phyloP scores from a whole-genome alignment of 2,888 invertebrate genomes.

The Bruchidius siliquastri region DNA sequence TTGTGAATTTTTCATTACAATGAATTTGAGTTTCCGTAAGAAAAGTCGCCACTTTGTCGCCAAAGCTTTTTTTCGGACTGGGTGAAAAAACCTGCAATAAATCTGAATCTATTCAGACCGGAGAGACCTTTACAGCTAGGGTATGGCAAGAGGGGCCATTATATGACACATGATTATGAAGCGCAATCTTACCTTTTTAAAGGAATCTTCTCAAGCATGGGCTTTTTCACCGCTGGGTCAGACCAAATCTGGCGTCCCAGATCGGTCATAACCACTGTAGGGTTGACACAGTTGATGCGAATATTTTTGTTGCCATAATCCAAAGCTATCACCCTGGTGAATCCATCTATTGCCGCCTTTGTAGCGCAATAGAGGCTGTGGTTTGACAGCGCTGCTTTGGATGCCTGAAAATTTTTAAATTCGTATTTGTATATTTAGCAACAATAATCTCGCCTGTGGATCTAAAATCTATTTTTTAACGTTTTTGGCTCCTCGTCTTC shows the following conservation, averaged over 20 bases:
- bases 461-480: too few species aligned
- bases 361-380: slow-evolving; percentile 71
- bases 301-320: slow-evolving; percentile 78
- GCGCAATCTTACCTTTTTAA: slow-evolving; percentile 39
- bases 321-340: slow-evolving; percentile 75
- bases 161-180: too few species aligned
- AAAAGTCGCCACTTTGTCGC: too few species aligned
- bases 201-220: slow-evolving; percentile 74
- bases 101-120: too few species aligned
- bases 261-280: slow-evolving; percentile 83
- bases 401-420: slow-evolving; percentile 61
- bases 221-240: slow-evolving; percentile 62
- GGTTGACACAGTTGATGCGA: slow-evolving; percentile 84
- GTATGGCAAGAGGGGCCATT: too few species aligned
- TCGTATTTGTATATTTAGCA: too few species aligned
- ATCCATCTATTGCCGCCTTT: slow-evolving; percentile 67
- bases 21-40: too few species aligned
- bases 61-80: too few species aligned
- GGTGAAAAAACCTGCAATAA: too few species aligned
- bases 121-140: too few species aligned
- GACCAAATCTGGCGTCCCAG: slow-evolving; percentile 81
- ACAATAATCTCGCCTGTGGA: too few species aligned
- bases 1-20: neutral
- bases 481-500: too few species aligned
- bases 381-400: slow-evolving; percentile 62